Evolutionary conservation across 1,140 invertebrate species (phyloP), one percentile per base, ranked within the genome.

Genomic region (Chionoecetes opilio): DNA sequence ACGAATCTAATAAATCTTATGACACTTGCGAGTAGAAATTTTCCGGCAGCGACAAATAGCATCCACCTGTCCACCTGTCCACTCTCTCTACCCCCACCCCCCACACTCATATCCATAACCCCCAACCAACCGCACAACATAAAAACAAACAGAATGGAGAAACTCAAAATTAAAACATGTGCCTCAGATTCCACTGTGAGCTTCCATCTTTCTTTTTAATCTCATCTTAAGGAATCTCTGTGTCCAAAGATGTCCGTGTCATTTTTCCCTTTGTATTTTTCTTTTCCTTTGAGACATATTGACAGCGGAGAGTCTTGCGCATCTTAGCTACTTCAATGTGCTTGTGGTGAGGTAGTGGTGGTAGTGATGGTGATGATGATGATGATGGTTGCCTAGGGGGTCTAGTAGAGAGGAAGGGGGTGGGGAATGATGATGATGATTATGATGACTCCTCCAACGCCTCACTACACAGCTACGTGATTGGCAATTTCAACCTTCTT

Each of bases 401-500:
- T 75, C n/a, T n/a, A 26, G 21, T 75, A 26, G 63, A n/a, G n/a
- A n/a, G n/a, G n/a, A n/a, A n/a, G n/a, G 11, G 46, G 21, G 46
- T n/a, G 46, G 46, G 46, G 38, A 26, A 26, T 75, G 21, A 38
- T 86, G 17, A 88, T 32, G 1, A 32, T 32, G 3, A 32, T 3
- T 32, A 17, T 32, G n/a, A 34, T 38, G 32, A 38, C 29, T 29
- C 38, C 41, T 53, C 88, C 84, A 17, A 86, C 84, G 84, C 84
- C 84, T 90, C 88, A 53, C 38, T 90, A 37, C 88, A 90, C 41
- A 17, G 3, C 88, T 53, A 90, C 41, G 32, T 90, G 88, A 90
- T 90, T 90, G 88, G 32, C 88, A 90, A 90, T 90, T 90, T 90
- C 88, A 90, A 53, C 88, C 88, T 90, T 90, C 88, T 90, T 90